Evolutionary conservation across 2,113 vertebrate genomes (phyloP), one percentile per base, ranked within the genome.

Genomic region (Nicator chloris): DNA sequence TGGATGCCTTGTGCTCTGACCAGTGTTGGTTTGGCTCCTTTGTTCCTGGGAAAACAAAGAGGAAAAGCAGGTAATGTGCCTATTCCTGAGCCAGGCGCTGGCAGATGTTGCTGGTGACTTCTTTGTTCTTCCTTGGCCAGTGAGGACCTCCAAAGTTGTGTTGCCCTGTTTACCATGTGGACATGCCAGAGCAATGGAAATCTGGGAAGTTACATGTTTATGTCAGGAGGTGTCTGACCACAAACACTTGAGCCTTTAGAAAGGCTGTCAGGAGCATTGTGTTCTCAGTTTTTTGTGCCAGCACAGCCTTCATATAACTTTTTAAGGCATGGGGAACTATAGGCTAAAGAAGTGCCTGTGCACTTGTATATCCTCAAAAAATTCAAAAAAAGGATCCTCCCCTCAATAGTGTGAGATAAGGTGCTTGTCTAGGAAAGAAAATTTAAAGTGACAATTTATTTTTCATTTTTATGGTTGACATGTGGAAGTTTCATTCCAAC

Each of bases 381-480:
- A 35, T 49, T 84, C 2, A 56, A 76, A 69, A 72, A 50, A 39
- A 60, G 13, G 30, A 56, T 66, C 79, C 18, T 61, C 7, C 15
- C 13, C 17, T 13, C 60, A 61, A 15, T 22, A 24, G 26, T 63
- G 47, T 64, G 68, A 90, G 87, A 81, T 40, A 42, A 82, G 57
- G 31, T 5, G 6, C 14, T 94, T 95, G 26, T 35, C 47, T 83
- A 82, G 57, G 20, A 51, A 86, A 54, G 15, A 49, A 91, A 86
- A 88, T 73, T 76, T 66, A n/a, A 92, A 92, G 23, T 88, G 95
- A 88, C 73, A 92, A 85, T 30, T 82, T 87, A 50, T 79, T 92
- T 94, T 96, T 95, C 44, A 75, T 94, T 97, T 96, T 96, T 96
- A 90, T 72, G 65, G 59, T 90, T 96, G 91, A 90, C 63, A 90